Evolutionary conservation across 1,140 invertebrate species (phyloP), one percentile per base, ranked within the genome.

Genomic region (Leptinotarsa defecta): DNA sequence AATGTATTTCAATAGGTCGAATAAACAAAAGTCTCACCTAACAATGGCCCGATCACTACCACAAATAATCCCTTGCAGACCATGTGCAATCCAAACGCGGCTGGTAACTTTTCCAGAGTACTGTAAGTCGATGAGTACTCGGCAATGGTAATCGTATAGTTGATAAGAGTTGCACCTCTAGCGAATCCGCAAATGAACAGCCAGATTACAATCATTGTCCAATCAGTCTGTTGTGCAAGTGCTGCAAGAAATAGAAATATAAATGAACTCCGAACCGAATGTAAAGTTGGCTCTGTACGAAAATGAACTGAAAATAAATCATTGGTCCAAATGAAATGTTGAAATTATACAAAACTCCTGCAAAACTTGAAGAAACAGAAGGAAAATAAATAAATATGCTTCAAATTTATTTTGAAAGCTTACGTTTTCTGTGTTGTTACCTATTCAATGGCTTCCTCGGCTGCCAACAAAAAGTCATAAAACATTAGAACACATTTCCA

Each of bases 51-150:
- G 64, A 94, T 88, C 11, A 85, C 80, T 11, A 92, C 88, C 19
- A 93, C 92, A 78, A 92, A 90, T 1, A 92, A 79, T 27, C 92
- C 93, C 82, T 94, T 94, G 74, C 89, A 91, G 57, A 94, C 92
- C 90, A 93, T 91, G 81, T 92, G 92, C 73, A 93, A 87, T 34
- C 93, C 92, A 82, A 92, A 92, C 34, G 92, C 93, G 27, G 91
- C 91, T 0, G 93, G 92, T 76, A 93, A 83, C 81, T 92, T 93
- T 78, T 93, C 91, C 74, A 93, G 82, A 0, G 91, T 89, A 67
- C 91, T 92, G 19, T 52, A 71, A n/a, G 49, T 57, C n/a, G 69
- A 71, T n/a, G 69, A 22, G 81, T 91, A 91, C 83, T 94, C 92
- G 0, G 92, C 92, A 74, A 94, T 91, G 20, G 91, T 92, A 1